phyloP scores from a whole-genome alignment of 2,888 invertebrate species.

The Dione juno region DNA sequence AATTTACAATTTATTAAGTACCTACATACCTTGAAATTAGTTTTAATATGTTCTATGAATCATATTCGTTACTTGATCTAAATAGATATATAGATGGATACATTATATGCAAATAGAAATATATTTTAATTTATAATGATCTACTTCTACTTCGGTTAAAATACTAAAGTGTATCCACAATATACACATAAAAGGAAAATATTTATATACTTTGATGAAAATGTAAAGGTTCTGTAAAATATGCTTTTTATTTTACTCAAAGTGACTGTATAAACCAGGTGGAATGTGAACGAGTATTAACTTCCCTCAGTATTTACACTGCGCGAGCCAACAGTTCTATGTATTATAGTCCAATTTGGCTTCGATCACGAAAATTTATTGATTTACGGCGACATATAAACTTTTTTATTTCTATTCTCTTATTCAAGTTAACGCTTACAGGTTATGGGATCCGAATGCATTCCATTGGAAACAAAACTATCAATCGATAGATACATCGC shows the following conservation, averaged over 20 bases:
- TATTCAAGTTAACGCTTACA: neutral
- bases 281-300: constrained; percentile 38
- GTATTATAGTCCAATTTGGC: constrained; percentile 40
- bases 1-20: no score
- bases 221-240: constrained; percentile 9
- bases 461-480: constrained; percentile 32
- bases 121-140: no score
- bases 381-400: constrained; percentile 19
- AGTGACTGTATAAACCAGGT: constrained; percentile 15
- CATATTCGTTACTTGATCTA: no score
- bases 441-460: neutral
- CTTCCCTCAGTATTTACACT: constrained; percentile 38
- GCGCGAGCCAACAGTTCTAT: constrained; percentile 37
- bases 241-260: constrained; percentile 23
- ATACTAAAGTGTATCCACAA: neutral
- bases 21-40: no score
- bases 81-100: no score
- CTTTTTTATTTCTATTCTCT: neutral
- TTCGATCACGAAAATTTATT: constrained; percentile 38
- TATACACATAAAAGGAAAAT: neutral
- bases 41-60: no score
- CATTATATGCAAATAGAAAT: no score
- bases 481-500: constrained; percentile 58
- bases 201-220: constrained; percentile 12
- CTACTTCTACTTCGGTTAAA: neutral